phyloP scores from a whole-genome alignment of 2,797 vertebrate genomes.

The Anisognathus igniventris region DNA sequence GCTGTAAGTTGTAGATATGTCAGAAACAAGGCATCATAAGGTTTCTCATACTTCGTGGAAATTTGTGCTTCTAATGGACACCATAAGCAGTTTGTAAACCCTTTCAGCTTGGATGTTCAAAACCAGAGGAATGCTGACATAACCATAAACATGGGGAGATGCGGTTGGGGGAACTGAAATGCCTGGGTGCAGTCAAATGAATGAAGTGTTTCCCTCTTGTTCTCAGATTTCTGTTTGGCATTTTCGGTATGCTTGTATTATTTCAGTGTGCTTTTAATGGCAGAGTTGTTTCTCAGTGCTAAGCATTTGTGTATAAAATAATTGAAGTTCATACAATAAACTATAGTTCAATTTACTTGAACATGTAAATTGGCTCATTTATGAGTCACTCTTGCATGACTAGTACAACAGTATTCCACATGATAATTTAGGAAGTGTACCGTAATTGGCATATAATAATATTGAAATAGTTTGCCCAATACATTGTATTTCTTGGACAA shows the following conservation, averaged over 20 bases:
- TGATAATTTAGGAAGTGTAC: neutral
- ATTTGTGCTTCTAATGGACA: neutral
- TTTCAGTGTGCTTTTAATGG: neutral
- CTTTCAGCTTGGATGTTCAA: neutral
- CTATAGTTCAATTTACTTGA: conserved; percentile 6
- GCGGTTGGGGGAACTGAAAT: neutral
- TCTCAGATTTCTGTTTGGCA: neutral
- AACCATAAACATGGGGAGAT: neutral
- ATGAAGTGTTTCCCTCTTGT: neutral
- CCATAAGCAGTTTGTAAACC: neutral
- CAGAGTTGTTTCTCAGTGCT: neutral
- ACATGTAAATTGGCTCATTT: conserved; percentile 28
- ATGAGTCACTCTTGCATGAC: conserved; percentile 13
- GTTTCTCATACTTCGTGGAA: neutral
- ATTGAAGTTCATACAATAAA: neutral
- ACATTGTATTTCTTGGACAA: neutral
- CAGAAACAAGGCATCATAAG: neutral
- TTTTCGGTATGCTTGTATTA: neutral
- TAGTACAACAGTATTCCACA: neutral
- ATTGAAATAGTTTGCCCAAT: conserved; percentile 2
- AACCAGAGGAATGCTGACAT: neutral
- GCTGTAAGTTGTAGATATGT: neutral
- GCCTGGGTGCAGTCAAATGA: neutral
- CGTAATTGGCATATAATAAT: neutral
- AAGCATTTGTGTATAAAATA: neutral